phyloP scores from a whole-genome alignment of 2,797 vertebrate genomes.

The Buphagus erythrorhynchus region DNA sequence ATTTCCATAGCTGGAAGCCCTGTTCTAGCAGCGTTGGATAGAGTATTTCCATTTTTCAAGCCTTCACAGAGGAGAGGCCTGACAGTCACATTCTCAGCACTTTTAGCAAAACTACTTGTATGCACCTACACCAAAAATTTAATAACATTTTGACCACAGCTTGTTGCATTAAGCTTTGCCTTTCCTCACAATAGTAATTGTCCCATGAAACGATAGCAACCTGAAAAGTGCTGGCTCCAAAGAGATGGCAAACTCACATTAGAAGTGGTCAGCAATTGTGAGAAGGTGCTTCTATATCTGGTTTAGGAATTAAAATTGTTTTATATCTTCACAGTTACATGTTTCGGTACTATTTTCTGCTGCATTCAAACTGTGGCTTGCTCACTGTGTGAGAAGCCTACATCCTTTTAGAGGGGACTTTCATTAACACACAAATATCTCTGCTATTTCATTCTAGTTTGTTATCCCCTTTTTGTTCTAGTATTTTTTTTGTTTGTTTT shows the following conservation, averaged over 20 bases:
- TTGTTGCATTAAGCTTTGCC: neutral
- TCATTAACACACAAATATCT: neutral
- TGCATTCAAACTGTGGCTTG: rapidly evolving
- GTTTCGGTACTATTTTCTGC: neutral
- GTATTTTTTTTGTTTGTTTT: neutral
- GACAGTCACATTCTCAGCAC: rapidly evolving
- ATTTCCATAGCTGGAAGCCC: neutral
- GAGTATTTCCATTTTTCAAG: neutral
- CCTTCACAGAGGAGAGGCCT: neutral
- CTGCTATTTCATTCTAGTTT: neutral
- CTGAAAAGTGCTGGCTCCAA: neutral
- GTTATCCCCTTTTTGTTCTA: rapidly evolving
- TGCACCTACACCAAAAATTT: rapidly evolving
- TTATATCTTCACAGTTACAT: neutral
- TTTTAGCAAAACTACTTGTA: neutral
- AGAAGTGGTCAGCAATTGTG: neutral
- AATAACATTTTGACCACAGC: neutral
- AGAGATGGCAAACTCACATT: neutral
- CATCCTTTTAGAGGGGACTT: neutral
- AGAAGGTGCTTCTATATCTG: neutral
- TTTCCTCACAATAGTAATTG: neutral
- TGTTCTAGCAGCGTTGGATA: neutral
- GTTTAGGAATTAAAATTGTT: neutral
- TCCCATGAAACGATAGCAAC: neutral
- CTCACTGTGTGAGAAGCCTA: neutral